Percentiles rank a stretch among this genome's conserved stretches.
Conservation (phyloP, 2,797 vertebrate genomes). For the Apodemus agrarius region DNA sequence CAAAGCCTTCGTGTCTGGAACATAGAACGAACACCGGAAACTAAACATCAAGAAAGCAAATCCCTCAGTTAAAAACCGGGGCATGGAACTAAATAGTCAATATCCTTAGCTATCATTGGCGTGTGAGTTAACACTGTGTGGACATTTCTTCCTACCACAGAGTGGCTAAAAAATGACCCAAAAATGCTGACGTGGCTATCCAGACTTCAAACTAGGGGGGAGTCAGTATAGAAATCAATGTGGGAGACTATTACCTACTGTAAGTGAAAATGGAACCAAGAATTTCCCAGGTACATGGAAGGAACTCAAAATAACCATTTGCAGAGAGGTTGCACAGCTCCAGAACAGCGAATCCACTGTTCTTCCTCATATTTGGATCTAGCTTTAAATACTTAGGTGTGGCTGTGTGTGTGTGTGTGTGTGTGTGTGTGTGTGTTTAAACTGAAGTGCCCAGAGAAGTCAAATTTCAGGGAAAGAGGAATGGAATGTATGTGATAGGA, state of each 20-base stretch:
- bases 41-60: background rate
- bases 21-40: background rate
- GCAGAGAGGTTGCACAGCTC: background rate
- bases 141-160: background rate
- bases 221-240: background rate
- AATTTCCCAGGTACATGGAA: background rate
- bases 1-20: background rate
- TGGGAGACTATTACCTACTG: background rate
- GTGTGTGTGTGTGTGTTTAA: background rate
- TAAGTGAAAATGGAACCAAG: background rate
- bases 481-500: background rate
- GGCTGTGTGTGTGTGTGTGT: background rate
- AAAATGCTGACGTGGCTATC: background rate
- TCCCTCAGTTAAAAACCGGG: background rate
- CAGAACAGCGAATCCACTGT: background rate
- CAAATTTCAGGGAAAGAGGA: background rate
- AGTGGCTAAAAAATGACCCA: background rate
- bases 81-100: too few relatives aligned
- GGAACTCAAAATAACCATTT: background rate
- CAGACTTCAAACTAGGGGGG: background rate
- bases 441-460: background rate
- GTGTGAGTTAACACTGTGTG: background rate
- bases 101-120: background rate
- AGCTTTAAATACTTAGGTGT: background rate
- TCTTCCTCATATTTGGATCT: background rate